Evolutionary conservation across 2,797 vertebrate genomes (phyloP).

Genomic region (Cheirogaleus major): DNA sequence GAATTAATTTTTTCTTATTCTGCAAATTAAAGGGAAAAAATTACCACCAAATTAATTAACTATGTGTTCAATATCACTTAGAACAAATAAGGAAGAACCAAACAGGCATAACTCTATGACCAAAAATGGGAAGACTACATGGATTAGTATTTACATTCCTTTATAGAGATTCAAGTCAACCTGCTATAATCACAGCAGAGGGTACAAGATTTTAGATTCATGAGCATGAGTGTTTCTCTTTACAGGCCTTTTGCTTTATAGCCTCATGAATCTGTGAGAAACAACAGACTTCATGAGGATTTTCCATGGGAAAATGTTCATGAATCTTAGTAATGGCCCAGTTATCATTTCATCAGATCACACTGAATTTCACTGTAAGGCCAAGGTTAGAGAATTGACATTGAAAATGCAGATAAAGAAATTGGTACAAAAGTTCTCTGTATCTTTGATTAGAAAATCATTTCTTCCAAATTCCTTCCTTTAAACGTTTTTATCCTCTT

Average conservation of each 20-base stretch:
- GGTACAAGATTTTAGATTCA: neutral
- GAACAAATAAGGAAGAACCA: neutral
- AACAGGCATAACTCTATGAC: neutral
- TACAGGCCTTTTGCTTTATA: slow-evolving; percentile 27
- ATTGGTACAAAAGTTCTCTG: neutral
- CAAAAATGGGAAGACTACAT: neutral
- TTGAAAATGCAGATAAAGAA: neutral
- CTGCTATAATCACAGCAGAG: neutral
- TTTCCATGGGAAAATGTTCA: slow-evolving; percentile 62
- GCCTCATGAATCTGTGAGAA: slow-evolving; percentile 56
- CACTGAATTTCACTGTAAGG: neutral
- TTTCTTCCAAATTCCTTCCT: neutral
- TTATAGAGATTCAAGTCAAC: neutral
- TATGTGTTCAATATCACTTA: neutral
- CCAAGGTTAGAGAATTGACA: neutral
- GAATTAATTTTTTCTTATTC: neutral
- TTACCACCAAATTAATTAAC: neutral
- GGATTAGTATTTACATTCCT: neutral
- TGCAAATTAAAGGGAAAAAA: neutral
- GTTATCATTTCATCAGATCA: slow-evolving; percentile 7
- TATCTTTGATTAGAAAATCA: neutral
- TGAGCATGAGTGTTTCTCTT: slow-evolving; percentile 3
- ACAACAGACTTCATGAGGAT: slow-evolving; percentile 8
- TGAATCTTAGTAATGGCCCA: neutral
- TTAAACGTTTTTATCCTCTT: neutral